phyloP scores from a whole-genome alignment of 2,888 invertebrate genomes.

The Pristionchus japonicus region DNA sequence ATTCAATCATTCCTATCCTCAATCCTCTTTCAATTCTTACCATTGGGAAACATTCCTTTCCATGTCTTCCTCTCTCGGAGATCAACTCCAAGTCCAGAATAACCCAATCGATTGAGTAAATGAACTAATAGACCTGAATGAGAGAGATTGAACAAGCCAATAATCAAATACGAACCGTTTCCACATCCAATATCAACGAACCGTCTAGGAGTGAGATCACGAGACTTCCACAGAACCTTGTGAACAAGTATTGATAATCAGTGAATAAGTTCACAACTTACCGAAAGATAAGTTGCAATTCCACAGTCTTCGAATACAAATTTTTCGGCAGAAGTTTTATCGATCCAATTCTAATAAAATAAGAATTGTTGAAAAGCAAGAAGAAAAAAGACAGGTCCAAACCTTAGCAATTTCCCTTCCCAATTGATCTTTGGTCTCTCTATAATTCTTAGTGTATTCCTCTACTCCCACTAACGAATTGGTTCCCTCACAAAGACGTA shows the following conservation, averaged over 20 bases:
- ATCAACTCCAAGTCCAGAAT: slow-evolving; percentile 61
- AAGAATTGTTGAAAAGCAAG: neutral
- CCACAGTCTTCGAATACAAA: slow-evolving; percentile 97
- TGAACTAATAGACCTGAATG: slow-evolving; percentile 60
- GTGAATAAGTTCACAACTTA: slow-evolving; percentile 49
- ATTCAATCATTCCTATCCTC: neutral
- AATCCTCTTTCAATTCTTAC: neutral
- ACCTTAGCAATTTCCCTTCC: slow-evolving; percentile 57
- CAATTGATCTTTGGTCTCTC: slow-evolving; percentile 54
- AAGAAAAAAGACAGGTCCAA: neutral
- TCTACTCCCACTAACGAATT: slow-evolving; percentile 59
- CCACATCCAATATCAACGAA: slow-evolving; percentile 98
- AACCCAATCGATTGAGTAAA: slow-evolving; percentile 61
- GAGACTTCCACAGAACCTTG: slow-evolving; percentile 54
- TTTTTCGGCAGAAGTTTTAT: slow-evolving; percentile 92
- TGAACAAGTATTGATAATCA: neutral
- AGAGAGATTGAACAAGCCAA: neutral
- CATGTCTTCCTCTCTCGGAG: slow-evolving; percentile 87
- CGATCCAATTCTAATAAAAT: slow-evolving; percentile 86
- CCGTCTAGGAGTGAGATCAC: slow-evolving; percentile 48
- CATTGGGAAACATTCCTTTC: slow-evolving; percentile 78
- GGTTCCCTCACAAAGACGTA: neutral
- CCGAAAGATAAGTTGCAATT: slow-evolving; percentile 88
- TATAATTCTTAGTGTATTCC: slow-evolving; percentile 58
- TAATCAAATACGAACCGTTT: slow-evolving; percentile 85